These are phyloP conservation scores for Diabrotica virgifera DNA, from an alignment of 1,140 invertebrate genomes.

Conservation along the genomic window DNA sequence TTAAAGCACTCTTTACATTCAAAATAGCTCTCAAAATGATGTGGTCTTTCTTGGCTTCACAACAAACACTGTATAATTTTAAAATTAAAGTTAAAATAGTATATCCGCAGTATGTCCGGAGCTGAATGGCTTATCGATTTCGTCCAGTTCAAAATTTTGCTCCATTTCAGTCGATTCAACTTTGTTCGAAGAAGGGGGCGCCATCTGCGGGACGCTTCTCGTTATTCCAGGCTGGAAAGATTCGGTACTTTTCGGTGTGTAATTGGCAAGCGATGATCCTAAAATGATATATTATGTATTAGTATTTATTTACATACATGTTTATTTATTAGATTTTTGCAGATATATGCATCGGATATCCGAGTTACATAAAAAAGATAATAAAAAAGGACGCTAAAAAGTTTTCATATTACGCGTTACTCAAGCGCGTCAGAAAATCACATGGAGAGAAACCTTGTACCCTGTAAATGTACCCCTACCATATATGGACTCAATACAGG, in stretches of 20 bases:
- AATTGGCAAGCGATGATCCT: conserved; percentile 45
- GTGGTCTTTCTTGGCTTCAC: background rate
- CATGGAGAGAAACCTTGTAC: too few species aligned
- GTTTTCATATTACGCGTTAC: too few species aligned
- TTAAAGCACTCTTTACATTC: background rate
- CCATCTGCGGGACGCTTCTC: conserved; percentile 27
- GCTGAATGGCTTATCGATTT: conserved; percentile 43
- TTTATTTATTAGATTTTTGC: too few species aligned
- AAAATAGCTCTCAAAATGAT: background rate
- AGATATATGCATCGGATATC: too few species aligned
- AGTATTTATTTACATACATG: too few species aligned
- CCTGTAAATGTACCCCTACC: too few species aligned
- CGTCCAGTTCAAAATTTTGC: conserved; percentile 27
- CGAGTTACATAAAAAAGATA: too few species aligned
- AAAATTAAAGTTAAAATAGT: conserved; percentile 34
- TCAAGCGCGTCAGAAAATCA: too few species aligned
- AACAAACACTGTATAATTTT: conserved; percentile 4
- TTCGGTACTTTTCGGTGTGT: conserved; percentile 44
- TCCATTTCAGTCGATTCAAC: conserved; percentile 18
- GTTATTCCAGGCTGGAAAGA: conserved; percentile 45
- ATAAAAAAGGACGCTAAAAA: too few species aligned
- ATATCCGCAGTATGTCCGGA: conserved; percentile 45
- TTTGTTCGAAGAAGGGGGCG: conserved; percentile 16
- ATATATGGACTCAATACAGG: too few species aligned
- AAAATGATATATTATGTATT: conserved; percentile 15